Conservation (phyloP, 2,113 vertebrate species). For the Pedetes capensis region DNA sequence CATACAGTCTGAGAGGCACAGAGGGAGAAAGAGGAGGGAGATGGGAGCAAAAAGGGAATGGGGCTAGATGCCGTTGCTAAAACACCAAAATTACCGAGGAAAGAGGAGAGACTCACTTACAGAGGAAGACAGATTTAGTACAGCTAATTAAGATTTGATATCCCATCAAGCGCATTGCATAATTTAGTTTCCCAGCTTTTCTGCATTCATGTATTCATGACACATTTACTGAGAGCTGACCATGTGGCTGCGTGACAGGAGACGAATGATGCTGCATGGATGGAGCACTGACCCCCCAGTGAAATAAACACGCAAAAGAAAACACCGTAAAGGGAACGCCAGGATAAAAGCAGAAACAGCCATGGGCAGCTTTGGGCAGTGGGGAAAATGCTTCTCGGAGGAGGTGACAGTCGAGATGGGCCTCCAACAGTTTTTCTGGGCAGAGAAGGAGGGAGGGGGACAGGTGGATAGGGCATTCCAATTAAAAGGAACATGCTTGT, state of each 20-base stretch:
- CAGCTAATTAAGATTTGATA: background rate
- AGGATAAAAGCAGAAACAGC: background rate
- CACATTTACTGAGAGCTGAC: background rate
- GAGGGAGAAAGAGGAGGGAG: background rate
- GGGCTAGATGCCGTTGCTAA: background rate
- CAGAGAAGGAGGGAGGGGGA: background rate
- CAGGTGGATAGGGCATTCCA: background rate
- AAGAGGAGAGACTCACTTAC: background rate
- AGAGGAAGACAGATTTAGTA: slow-evolving; percentile 50
- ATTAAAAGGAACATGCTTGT: background rate
- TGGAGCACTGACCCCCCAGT: no score
- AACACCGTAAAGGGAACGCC: background rate
- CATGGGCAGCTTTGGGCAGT: background rate
- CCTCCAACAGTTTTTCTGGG: background rate
- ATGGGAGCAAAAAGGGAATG: background rate
- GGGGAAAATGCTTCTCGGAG: background rate
- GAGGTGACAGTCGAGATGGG: background rate
- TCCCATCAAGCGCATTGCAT: background rate
- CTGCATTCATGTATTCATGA: background rate
- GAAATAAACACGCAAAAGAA: background rate
- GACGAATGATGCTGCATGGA: background rate
- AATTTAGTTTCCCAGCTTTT: background rate
- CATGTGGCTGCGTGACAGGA: background rate
- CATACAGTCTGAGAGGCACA: background rate
- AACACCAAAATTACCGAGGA: background rate